phyloP scores from a whole-genome alignment of 2,113 vertebrate genomes.

The Forbesichthys agassizii region DNA sequence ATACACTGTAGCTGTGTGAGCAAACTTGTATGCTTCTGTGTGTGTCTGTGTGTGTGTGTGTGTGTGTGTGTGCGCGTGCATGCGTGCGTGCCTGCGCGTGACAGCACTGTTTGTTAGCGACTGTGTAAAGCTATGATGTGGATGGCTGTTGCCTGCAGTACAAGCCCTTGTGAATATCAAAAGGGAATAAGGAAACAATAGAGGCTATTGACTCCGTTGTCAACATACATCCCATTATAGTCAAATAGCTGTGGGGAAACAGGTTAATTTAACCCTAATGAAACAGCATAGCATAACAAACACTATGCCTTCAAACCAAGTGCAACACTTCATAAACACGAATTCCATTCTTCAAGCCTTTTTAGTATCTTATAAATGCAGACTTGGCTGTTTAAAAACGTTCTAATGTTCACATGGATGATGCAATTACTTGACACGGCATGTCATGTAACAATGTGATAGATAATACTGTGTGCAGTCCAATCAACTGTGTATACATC shows the following conservation, averaged over 20 bases:
- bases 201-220: neutral
- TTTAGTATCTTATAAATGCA: neutral
- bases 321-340: no score
- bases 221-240: slow-evolving; percentile 25
- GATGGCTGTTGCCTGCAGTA: slow-evolving; percentile 30
- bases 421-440: no score
- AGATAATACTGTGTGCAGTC: no score
- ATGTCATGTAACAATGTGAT: no score
- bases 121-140: slow-evolving; percentile 9
- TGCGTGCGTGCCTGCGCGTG: slow-evolving; percentile 3
- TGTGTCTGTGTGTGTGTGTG: slow-evolving; percentile 17
- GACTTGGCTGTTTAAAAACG: no score
- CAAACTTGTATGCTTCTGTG: neutral
- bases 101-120: neutral
- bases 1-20: neutral
- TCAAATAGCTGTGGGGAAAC: slow-evolving; percentile 12
- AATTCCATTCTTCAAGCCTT: neutral
- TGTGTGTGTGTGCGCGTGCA: neutral
- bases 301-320: neutral
- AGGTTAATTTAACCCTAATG: neutral
- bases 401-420: no score
- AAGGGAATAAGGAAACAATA: slow-evolving; percentile 38
- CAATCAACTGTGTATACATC: no score
- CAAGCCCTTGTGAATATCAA: slow-evolving; percentile 27
- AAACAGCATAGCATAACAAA: neutral